Conservation (phyloP, 2,797 vertebrate genomes). For the Cryptoblepharus egeriae region DNA sequence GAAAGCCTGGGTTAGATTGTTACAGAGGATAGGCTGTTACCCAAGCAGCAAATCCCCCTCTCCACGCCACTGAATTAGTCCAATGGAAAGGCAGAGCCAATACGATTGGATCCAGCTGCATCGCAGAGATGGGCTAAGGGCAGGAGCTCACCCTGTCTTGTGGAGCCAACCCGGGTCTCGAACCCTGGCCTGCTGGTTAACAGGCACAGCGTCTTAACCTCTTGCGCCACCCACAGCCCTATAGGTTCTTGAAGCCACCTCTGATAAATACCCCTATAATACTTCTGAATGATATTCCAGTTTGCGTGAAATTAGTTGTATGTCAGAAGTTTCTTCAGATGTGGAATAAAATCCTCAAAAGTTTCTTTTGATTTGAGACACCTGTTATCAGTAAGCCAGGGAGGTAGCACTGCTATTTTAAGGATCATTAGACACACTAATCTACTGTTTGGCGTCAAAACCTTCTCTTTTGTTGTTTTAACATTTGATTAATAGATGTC, state of each 20-base stretch:
- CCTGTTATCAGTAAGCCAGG: slow-evolving; percentile 16
- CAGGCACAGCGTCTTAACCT: too few species aligned
- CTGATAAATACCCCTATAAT: neutral
- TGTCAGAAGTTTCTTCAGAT: neutral
- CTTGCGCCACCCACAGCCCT: too few species aligned
- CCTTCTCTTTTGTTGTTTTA: slow-evolving; percentile 43
- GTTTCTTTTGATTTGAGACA: slow-evolving; percentile 4
- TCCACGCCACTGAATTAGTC: too few species aligned
- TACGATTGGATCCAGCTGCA: too few species aligned
- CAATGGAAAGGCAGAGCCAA: too few species aligned
- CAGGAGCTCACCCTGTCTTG: too few species aligned
- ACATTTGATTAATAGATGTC: slow-evolving; percentile 68
- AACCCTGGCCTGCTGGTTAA: too few species aligned
- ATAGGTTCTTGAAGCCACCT: neutral
- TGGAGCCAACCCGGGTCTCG: too few species aligned
- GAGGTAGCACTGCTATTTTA: slow-evolving; percentile 33
- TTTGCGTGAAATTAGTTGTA: neutral
- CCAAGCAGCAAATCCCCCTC: too few species aligned
- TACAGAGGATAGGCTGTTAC: too few species aligned
- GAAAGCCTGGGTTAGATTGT: too few species aligned
- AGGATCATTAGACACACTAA: slow-evolving; percentile 56
- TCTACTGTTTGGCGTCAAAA: slow-evolving; percentile 66
- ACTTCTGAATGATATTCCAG: neutral
- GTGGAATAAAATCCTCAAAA: slow-evolving; percentile 24
- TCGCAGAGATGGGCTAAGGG: too few species aligned